phyloP scores from a whole-genome alignment of 2,797 vertebrate species.

The Perodicticus potto region DNA sequence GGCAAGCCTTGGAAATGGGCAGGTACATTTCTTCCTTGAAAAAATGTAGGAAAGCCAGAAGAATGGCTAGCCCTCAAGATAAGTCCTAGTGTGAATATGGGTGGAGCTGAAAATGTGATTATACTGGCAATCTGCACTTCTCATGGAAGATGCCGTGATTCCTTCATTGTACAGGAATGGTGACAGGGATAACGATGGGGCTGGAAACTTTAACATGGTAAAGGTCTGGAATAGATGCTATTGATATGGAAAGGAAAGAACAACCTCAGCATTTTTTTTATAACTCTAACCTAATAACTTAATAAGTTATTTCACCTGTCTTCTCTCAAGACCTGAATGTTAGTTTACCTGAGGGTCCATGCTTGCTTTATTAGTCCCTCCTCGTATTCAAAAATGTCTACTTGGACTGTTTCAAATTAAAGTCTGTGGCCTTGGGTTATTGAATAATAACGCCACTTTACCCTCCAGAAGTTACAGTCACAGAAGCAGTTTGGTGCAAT shows the following conservation, averaged over 20 bases:
- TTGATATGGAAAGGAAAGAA: neutral
- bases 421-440: neutral
- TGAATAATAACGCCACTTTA: neutral
- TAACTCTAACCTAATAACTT: neutral
- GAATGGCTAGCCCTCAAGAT: neutral
- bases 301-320: neutral
- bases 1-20: neutral
- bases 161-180: neutral
- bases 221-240: neutral
- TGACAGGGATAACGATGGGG: neutral
- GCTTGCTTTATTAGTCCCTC: neutral
- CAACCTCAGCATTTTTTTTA: neutral
- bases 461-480: neutral
- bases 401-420: neutral
- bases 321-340: neutral
- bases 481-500: neutral
- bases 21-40: neutral
- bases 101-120: neutral
- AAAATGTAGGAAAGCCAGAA: neutral
- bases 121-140: neutral
- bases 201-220: neutral
- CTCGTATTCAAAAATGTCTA: neutral
- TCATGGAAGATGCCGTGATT: neutral
- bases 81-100: neutral
- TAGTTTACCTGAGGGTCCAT: neutral